Evolutionary conservation across 2,797 vertebrate species (phyloP).

Genomic region (Nannoperca australis): DNA sequence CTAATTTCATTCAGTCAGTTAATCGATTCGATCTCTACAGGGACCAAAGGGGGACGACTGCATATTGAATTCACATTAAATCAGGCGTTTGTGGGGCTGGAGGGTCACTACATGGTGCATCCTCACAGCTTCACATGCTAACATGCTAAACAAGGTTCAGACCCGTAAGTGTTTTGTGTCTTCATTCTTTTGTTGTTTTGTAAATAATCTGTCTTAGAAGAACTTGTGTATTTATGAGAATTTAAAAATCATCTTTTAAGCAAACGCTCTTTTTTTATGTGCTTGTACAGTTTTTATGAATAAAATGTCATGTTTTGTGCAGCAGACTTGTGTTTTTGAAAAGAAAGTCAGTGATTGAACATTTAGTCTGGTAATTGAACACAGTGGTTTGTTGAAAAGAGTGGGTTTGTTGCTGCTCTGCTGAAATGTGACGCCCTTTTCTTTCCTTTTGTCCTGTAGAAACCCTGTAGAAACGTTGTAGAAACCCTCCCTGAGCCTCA

Average conservation of each 20-base stretch:
- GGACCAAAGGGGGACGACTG: too few species aligned
- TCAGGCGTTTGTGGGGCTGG: too few species aligned
- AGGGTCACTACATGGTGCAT: too few species aligned
- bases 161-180: not conserved
- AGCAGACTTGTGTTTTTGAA: not conserved
- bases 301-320: conserved; percentile 55
- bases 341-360: not conserved
- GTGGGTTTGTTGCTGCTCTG: not conserved
- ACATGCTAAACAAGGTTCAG: too few species aligned
- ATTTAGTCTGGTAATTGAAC: not conserved
- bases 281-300: conserved; percentile 78
- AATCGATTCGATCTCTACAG: too few species aligned
- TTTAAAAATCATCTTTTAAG: conserved; percentile 81
- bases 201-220: conserved; percentile 89
- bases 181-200: conserved; percentile 79
- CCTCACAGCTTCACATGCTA: too few species aligned
- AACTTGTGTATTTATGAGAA: conserved; percentile 94
- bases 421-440: not conserved
- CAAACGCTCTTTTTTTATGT: conserved; percentile 64
- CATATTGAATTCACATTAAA: too few species aligned
- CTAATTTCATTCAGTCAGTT: too few species aligned
- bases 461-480: not conserved
- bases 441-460: not conserved
- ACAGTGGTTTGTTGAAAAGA: not conserved
- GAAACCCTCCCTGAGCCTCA: not conserved